Base-by-base conservation (phyloP, 2,888 invertebrate species). In the Xylocampa areola region DNA sequence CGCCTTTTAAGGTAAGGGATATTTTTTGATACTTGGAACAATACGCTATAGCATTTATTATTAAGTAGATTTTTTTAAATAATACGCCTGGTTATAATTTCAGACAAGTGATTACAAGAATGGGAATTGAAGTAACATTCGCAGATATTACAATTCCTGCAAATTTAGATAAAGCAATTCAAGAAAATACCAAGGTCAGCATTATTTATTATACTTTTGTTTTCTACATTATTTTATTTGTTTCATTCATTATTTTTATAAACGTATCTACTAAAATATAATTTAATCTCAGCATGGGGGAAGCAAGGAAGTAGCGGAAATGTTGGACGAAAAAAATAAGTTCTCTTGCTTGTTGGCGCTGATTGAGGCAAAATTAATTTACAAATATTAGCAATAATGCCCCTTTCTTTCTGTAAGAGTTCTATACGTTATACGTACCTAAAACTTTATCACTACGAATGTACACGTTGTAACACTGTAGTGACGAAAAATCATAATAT, bases 111-210 rank as follows among this genome's bases (percentile, higher is more conserved):
- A 60, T 85, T 16, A 68, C 92, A 0, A 95, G 95, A 73, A 95
- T 97, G 83, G 97, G 97, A 2, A 94, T 99, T 16, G 94, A 96
- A 73, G 94, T 96, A 8, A 95, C 96, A 5, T 97, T 98, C 85
- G 96, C 97, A 13, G 98, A 99, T 88, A 95, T 96, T 54, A 96
- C 96, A 0, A 91, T 96, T 71, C 74, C 95, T 5, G 92, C 95
- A 13, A 95, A 95, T 54, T 85, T 99, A 13, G 93, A 95, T 68
- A 94, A 95, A 33, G 96, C 96, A 1, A 94, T 99, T 62, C 95
- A 95, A 86, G 94, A 96, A 8, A 98, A 97, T 79, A 99, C 99
- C 3, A 98, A 97, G 95, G 98, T 98, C 2, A 53, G 68, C 36
- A 0, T 10, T 33, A n/a, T 19, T 17, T 36, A 17, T 17, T n/a